A percentile compares a stretch with the other conserved stretches of the same genome.
These are phyloP conservation scores for Eucera pruinosa DNA, from an alignment of 2,888 invertebrate genomes.

Conservation along the genomic window DNA sequence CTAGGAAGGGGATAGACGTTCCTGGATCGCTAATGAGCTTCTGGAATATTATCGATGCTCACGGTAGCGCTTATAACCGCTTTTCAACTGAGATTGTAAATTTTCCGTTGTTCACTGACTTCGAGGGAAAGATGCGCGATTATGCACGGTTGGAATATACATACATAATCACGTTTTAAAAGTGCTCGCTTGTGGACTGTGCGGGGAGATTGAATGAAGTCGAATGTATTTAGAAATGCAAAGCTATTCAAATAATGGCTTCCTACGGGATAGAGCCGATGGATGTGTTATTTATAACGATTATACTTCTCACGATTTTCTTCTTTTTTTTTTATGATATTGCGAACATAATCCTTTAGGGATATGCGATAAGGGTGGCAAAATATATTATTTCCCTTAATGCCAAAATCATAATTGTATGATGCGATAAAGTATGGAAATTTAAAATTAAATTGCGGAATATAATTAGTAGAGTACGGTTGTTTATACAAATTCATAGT, in stretches of 20 bases:
- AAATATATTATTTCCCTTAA: too few relatives aligned
- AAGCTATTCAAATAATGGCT: constrained; percentile 30
- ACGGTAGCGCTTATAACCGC: constrained; percentile 65
- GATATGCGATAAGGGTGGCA: too few relatives aligned
- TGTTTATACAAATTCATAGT: too few relatives aligned
- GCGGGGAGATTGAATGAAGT: constrained; percentile 4
- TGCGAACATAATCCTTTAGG: background rate
- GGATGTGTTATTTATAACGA: constrained; percentile 14
- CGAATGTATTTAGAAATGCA: background rate
- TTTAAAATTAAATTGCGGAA: too few relatives aligned
- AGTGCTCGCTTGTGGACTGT: background rate
- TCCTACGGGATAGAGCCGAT: constrained; percentile 7
- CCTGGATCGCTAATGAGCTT: constrained; percentile 73
- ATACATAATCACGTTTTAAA: constrained; percentile 44
- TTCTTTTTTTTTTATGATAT: background rate
- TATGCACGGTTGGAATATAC: constrained; percentile 35
- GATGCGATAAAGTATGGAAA: too few relatives aligned
- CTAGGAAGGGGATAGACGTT: constrained; percentile 62
- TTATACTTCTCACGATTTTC: background rate
- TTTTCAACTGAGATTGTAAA: constrained; percentile 50
- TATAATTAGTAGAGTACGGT: too few relatives aligned
- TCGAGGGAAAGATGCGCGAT: constrained; percentile 51
- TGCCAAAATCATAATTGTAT: too few relatives aligned
- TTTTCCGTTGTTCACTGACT: constrained; percentile 61
- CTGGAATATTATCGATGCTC: constrained; percentile 74